Evolutionary conservation across 2,797 vertebrate species (phyloP).

Genomic region (Chelon labrosus): DNA sequence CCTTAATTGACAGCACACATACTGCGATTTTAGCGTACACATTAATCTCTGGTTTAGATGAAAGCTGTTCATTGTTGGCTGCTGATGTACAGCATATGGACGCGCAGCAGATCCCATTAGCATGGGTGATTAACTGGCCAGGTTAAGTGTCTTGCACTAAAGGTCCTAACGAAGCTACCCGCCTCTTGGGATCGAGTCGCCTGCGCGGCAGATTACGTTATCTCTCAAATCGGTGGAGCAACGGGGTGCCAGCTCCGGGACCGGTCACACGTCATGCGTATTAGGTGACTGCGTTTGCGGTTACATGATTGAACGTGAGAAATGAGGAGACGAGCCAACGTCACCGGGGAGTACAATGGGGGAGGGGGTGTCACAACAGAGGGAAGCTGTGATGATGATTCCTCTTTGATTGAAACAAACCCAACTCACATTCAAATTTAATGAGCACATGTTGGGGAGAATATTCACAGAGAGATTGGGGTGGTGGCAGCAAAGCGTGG

Average conservation of each 20-base stretch:
- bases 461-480: constrained; percentile 36
- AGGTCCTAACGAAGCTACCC: constrained; percentile 52
- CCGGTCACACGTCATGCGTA: constrained; percentile 41
- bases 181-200: constrained; percentile 59
- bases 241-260: constrained; percentile 27
- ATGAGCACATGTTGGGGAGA: constrained; percentile 41
- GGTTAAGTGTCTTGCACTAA: constrained; percentile 78
- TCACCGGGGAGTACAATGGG: constrained; percentile 28
- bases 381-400: constrained; percentile 32
- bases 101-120: constrained; percentile 77
- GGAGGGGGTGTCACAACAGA: constrained; percentile 53
- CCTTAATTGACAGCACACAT: constrained; percentile 30
- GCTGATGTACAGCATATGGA: constrained; percentile 70
- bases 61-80: constrained; percentile 67
- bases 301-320: constrained; percentile 45
- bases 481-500: constrained; percentile 21
- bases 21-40: constrained; percentile 32
- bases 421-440: constrained; percentile 50
- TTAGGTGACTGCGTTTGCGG: constrained; percentile 53
- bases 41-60: constrained; percentile 38
- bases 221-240: constrained; percentile 47
- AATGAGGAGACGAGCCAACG: constrained; percentile 36
- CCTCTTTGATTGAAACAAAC: constrained; percentile 47
- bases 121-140: constrained; percentile 79
- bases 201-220: constrained; percentile 30